These are phyloP conservation scores for Brenthis ino DNA, from an alignment of 2,888 invertebrate species.

Conservation along the genomic window DNA sequence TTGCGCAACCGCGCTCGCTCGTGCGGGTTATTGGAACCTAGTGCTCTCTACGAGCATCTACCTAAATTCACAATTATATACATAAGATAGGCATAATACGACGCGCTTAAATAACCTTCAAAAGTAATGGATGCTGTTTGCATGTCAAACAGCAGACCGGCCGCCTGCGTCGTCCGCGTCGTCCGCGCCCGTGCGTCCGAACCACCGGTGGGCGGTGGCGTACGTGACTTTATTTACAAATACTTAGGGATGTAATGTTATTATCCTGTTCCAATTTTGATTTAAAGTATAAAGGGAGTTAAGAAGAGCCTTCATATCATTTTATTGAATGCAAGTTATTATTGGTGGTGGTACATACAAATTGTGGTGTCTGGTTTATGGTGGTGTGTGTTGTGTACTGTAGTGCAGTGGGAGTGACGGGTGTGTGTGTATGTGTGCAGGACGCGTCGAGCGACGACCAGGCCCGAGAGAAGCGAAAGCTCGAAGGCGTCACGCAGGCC, in stretches of 20 bases:
- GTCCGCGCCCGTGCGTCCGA: neutral
- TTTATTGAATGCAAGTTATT: conserved; percentile 1
- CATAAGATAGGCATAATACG: conserved; percentile 13
- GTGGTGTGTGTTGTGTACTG: conserved; percentile 43
- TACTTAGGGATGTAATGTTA: no score
- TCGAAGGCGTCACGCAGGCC: conserved; percentile 84
- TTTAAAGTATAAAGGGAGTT: neutral
- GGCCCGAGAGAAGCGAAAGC: conserved; percentile 87
- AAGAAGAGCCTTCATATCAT: neutral
- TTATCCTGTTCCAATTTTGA: no score
- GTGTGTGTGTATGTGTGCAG: conserved; percentile 64
- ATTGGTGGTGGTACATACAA: conserved; percentile 34
- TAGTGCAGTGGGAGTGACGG: conserved; percentile 39
- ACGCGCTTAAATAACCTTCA: conserved; percentile 20
- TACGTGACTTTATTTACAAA: neutral
- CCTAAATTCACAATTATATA: conserved; percentile 11
- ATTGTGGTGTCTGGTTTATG: conserved; percentile 40
- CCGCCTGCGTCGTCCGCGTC: neutral
- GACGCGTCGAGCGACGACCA: conserved; percentile 77
- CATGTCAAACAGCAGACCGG: conserved; percentile 6
- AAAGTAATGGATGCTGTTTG: conserved; percentile 11
- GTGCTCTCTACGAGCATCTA: conserved; percentile 11
- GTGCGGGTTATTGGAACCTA: conserved; percentile 15
- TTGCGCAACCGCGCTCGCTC: conserved; percentile 15
- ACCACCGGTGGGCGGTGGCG: neutral